These are phyloP conservation scores for Anisognathus igniventris DNA, from an alignment of 2,797 vertebrate genomes.

Conservation along the genomic window DNA sequence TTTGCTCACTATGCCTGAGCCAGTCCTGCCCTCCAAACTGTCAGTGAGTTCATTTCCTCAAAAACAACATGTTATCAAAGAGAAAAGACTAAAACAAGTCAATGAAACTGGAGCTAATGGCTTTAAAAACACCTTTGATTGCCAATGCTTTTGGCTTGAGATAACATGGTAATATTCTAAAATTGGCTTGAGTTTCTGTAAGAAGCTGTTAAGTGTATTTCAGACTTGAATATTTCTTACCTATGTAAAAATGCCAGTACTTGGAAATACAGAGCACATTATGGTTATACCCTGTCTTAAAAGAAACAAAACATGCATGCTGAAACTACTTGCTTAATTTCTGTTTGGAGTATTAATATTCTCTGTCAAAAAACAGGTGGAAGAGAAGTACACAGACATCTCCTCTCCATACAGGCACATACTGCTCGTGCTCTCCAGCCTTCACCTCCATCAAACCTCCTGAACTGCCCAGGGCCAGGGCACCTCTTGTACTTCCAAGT, in stretches of 20 bases:
- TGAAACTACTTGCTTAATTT: not conserved
- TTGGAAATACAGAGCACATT: slow-evolving; percentile 17
- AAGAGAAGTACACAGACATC: not conserved
- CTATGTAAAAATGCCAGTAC: slow-evolving; percentile 35
- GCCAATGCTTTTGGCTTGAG: slow-evolving; percentile 35
- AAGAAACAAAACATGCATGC: not conserved
- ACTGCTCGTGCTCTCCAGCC: not conserved
- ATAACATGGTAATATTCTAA: slow-evolving; percentile 37
- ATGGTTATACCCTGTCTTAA: not conserved
- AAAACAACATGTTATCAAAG: slow-evolving; percentile 19
- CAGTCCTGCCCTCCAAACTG: slow-evolving; percentile 31
- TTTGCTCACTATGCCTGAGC: not conserved
- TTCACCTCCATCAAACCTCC: not conserved
- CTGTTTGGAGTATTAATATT: not conserved
- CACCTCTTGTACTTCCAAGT: not conserved
- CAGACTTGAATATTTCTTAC: slow-evolving; percentile 32
- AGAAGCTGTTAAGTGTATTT: slow-evolving; percentile 21
- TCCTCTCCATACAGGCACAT: fast-evolving
- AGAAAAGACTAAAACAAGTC: not conserved
- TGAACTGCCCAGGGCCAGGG: not conserved
- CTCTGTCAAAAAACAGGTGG: not conserved
- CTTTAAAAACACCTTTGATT: slow-evolving; percentile 50
- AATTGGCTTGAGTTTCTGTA: slow-evolving; percentile 52
- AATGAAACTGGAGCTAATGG: not conserved
- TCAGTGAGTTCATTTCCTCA: slow-evolving; percentile 3